Conservation (phyloP, 2,797 vertebrate species). For the Chaunax sp. region DNA sequence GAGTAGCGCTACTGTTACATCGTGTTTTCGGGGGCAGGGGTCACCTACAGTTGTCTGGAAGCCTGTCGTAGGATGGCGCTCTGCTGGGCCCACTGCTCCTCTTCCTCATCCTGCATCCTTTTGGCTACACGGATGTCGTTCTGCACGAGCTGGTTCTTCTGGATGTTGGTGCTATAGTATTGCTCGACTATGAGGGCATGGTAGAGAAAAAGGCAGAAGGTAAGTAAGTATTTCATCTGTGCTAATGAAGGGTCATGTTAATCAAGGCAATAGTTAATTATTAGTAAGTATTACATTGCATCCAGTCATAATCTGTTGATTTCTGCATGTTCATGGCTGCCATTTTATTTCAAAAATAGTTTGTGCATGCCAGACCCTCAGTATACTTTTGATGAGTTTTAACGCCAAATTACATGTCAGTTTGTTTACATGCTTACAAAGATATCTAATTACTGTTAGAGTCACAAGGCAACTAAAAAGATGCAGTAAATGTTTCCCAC, state of each 20-base stretch:
- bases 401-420: conserved; percentile 10
- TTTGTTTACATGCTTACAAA: too few relatives aligned
- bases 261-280: not conserved
- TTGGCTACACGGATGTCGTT: conserved; percentile 83
- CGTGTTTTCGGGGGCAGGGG: not conserved
- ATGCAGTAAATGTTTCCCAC: not conserved
- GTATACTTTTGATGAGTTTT: conserved; percentile 12
- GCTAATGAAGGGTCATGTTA: not conserved
- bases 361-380: not conserved
- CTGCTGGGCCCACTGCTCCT: conserved; percentile 63
- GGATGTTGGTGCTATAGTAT: conserved; percentile 84
- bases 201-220: not conserved
- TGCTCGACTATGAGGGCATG: conserved; percentile 76
- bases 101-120: conserved; percentile 82
- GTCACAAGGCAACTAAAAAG: not conserved
- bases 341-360: not conserved
- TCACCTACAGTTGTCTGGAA: conserved; percentile 72
- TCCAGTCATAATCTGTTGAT: conserved; percentile 7
- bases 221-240: not conserved
- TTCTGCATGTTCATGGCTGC: not conserved
- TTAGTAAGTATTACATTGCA: not conserved
- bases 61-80: conserved; percentile 66
- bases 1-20: not conserved
- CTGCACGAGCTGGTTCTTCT: conserved; percentile 85
- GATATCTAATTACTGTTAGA: not conserved